These are phyloP conservation scores for Neuroterus valhalla DNA, from an alignment of 1,140 invertebrate genomes.

Conservation along the genomic window DNA sequence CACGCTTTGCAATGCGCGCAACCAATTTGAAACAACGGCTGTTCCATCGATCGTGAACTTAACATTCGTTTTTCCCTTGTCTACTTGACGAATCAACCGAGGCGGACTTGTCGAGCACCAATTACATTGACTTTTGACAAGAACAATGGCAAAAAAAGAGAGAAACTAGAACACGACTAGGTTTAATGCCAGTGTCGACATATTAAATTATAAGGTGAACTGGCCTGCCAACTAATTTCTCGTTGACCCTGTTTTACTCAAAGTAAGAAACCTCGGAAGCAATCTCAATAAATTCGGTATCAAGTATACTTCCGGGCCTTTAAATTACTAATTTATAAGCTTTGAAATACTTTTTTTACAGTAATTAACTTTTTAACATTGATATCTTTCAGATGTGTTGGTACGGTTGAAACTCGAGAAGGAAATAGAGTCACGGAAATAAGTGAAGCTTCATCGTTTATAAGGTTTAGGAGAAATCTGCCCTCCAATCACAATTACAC, in stretches of 20 bases:
- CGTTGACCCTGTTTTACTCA: constrained; percentile 6
- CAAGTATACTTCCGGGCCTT: too few species aligned
- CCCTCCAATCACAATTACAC: too few species aligned
- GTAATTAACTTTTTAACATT: too few species aligned
- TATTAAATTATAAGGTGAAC: constrained; percentile 20
- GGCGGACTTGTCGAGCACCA: not conserved
- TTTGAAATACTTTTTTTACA: too few species aligned
- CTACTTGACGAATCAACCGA: not conserved
- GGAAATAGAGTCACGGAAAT: too few species aligned
- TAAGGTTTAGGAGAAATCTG: too few species aligned
- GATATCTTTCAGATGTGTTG: too few species aligned
- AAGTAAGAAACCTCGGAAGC: not conserved
- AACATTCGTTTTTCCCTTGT: not conserved
- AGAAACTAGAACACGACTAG: constrained; percentile 10
- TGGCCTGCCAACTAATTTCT: constrained; percentile 1
- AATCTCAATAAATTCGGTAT: too few species aligned
- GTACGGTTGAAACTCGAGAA: too few species aligned
- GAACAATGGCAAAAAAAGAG: not conserved
- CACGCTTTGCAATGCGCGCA: constrained; percentile 20
- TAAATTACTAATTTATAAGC: too few species aligned
- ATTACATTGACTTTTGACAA: constrained; percentile 10
- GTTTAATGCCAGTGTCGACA: constrained; percentile 13
- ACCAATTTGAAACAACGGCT: constrained; percentile 22
- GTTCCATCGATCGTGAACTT: constrained; percentile 16
- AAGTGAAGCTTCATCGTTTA: too few species aligned